These are phyloP conservation scores for Protosalanx chinensis DNA, from an alignment of 2,797 vertebrate genomes.

Conservation along the genomic window DNA sequence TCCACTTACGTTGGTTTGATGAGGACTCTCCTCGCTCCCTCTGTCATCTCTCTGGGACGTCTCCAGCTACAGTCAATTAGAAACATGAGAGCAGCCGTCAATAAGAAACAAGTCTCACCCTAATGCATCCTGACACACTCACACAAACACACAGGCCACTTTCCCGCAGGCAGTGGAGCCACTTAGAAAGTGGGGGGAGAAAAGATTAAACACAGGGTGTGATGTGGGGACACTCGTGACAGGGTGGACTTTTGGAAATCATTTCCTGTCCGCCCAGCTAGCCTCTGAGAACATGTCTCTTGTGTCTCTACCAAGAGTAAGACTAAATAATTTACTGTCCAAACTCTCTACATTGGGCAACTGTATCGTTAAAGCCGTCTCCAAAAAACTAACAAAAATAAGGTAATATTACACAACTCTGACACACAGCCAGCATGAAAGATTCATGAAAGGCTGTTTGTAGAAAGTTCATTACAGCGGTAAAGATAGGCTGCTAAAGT, in stretches of 20 bases:
- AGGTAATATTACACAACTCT: not conserved
- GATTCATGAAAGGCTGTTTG: not conserved
- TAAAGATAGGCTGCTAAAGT: not conserved
- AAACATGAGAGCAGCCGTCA: conserved; percentile 43
- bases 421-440: not conserved
- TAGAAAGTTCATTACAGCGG: not conserved
- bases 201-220: not conserved
- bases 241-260: too few relatives aligned
- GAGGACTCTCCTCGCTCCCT: conserved; percentile 63
- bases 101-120: conserved; percentile 19
- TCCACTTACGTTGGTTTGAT: conserved; percentile 71
- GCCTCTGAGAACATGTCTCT: too few relatives aligned
- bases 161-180: too few relatives aligned
- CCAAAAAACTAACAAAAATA: too few relatives aligned
- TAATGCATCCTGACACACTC: conserved; percentile 19
- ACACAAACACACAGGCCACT: not conserved
- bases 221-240: too few relatives aligned
- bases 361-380: too few relatives aligned
- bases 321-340: too few relatives aligned
- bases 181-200: not conserved
- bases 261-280: too few relatives aligned
- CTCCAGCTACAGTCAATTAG: conserved; percentile 65
- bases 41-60: conserved; percentile 66
- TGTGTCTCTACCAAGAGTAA: too few relatives aligned
- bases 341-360: too few relatives aligned